phyloP scores from a whole-genome alignment of 2,113 vertebrate genomes.

The Lagopus leucura region DNA sequence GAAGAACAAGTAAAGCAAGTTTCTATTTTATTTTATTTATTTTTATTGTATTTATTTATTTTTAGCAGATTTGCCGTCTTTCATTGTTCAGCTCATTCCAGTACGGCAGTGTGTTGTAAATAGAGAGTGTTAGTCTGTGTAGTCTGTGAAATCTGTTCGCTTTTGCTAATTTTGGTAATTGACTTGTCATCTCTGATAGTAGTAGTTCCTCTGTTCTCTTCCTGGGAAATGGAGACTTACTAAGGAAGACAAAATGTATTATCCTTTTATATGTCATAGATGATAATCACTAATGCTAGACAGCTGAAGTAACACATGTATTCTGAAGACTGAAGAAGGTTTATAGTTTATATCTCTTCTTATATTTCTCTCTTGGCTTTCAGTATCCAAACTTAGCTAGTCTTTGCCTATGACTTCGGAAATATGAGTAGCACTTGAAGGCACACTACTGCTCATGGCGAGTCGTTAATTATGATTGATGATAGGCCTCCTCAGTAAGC shows the following conservation, averaged over 20 bases:
- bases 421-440: not conserved
- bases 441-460: not conserved
- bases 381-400: not conserved
- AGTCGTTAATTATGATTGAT: conserved; percentile 41
- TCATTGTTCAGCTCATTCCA: not conserved
- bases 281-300: not conserved
- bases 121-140: not conserved
- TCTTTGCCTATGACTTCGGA: not conserved
- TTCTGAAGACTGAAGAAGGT: not conserved
- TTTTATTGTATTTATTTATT: not conserved
- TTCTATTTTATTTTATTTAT: not conserved
- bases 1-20: not conserved
- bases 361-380: conserved; percentile 22
- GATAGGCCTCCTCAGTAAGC: not conserved
- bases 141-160: not conserved
- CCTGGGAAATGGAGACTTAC: not conserved
- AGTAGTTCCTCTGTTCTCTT: not conserved
- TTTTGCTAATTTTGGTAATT: not conserved
- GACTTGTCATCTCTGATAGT: not conserved
- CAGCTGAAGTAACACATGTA: not conserved
- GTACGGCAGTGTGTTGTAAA: not conserved
- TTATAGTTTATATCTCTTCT: not conserved
- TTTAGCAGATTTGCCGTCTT: not conserved
- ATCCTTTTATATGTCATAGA: not conserved
- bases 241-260: not conserved